phyloP scores from a whole-genome alignment of 2,888 invertebrate species.

The Callosobruchus maculatus region DNA sequence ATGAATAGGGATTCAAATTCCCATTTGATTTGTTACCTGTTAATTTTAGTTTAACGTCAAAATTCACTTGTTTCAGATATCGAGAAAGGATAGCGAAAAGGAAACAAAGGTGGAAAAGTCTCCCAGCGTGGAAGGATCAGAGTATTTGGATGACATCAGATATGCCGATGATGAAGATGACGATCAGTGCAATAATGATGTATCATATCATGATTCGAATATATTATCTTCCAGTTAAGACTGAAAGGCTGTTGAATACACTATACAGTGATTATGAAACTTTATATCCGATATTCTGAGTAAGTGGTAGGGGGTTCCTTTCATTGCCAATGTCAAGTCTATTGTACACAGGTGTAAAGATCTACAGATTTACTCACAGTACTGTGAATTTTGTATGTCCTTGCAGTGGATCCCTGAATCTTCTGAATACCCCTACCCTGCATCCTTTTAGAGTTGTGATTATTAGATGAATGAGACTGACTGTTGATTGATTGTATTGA shows the following conservation, averaged over 20 bases:
- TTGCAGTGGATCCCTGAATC: no score
- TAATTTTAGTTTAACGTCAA: no score
- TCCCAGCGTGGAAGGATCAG: slow-evolving; percentile 55
- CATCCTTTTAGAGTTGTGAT: neutral
- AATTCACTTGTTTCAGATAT: slow-evolving; percentile 9
- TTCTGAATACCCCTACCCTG: neutral
- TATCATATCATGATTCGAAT: slow-evolving; percentile 46
- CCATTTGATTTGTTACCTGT: no score
- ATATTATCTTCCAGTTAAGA: slow-evolving; percentile 45
- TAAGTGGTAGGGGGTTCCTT: no score
- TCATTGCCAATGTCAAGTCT: no score
- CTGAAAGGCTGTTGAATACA: neutral
- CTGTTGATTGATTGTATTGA: neutral
- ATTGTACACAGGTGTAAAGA: no score
- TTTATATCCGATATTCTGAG: no score
- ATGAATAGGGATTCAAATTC: no score
- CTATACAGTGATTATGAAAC: neutral
- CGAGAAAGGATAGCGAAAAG: slow-evolving; percentile 53
- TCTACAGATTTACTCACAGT: no score
- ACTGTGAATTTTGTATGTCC: no score
- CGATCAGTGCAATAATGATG: slow-evolving; percentile 44
- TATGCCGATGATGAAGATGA: slow-evolving; percentile 68
- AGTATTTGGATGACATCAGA: slow-evolving; percentile 62
- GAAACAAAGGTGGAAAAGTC: slow-evolving; percentile 67
- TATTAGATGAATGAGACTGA: neutral